Conservation (phyloP, 2,113 vertebrate species). For the Platysternon megacephalum region DNA sequence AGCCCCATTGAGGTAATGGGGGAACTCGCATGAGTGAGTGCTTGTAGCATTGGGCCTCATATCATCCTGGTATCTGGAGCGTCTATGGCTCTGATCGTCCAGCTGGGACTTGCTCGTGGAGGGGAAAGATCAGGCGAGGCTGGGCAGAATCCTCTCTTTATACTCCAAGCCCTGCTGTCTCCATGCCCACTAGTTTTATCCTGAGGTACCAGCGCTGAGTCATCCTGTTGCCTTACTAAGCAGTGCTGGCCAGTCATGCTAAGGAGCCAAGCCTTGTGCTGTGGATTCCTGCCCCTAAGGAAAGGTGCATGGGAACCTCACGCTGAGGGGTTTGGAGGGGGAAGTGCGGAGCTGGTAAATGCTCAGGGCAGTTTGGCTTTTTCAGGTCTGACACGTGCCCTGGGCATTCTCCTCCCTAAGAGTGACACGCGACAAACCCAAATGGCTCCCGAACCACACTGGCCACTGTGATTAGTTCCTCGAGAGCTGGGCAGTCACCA, state of each 20-base stretch:
- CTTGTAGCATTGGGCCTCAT: rapidly evolving
- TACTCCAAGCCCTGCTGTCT: not conserved
- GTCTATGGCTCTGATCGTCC: not conserved
- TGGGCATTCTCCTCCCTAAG: rapidly evolving
- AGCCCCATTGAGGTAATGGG: not conserved
- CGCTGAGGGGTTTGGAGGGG: not conserved
- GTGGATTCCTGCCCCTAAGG: rapidly evolving
- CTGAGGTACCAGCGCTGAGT: constrained; percentile 29
- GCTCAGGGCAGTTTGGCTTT: rapidly evolving
- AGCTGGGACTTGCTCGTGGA: not conserved
- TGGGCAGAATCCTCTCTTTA: rapidly evolving
- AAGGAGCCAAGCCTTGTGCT: rapidly evolving
- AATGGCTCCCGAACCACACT: not conserved
- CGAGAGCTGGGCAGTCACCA: no score
- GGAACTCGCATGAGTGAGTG: not conserved
- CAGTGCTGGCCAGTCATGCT: rapidly evolving
- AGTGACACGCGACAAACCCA: not conserved
- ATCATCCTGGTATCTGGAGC: rapidly evolving
- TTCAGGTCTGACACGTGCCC: not conserved
- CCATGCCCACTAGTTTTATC: not conserved
- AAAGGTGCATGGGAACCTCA: not conserved
- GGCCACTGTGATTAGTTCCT: no score
- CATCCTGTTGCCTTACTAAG: not conserved
- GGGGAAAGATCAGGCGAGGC: not conserved
- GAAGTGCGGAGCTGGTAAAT: not conserved